Evolutionary conservation across 92 coral and sea anemone species (phyloP).

Genomic region (Phenganax stokvisi): DNA sequence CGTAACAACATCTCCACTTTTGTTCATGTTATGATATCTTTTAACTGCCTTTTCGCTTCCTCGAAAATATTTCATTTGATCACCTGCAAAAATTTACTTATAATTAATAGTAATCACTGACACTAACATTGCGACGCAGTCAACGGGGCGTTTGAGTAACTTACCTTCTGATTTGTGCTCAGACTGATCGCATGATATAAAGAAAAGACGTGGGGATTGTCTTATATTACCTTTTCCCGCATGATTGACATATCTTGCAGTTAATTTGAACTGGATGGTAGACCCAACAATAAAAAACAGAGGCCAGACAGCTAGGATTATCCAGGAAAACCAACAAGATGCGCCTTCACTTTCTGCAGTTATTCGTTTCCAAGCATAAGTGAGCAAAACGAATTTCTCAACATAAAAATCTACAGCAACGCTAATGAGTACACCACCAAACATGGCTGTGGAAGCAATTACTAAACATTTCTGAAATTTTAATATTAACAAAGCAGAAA

Average conservation of each 20-base stretch:
- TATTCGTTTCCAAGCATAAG: conserved; percentile 69
- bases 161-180: no score
- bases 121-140: no score
- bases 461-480: conserved; percentile 77
- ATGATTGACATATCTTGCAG: conserved; percentile 73
- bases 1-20: conserved; percentile 97
- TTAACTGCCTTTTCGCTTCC: conserved; percentile 84
- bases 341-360: conserved; percentile 57
- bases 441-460: conserved; percentile 68
- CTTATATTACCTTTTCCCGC: conserved; percentile 52
- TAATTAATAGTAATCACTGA: no score
- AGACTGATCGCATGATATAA: neutral
- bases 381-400: conserved; percentile 69
- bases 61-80: conserved; percentile 63
- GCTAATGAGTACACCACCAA: conserved; percentile 72
- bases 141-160: no score
- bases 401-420: conserved; percentile 73
- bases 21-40: conserved; percentile 83
- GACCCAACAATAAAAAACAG: conserved; percentile 69
- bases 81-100: conserved; percentile 41
- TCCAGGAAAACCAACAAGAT: conserved; percentile 77
- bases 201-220: neutral
- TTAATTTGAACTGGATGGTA: conserved; percentile 65
- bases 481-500: conserved; percentile 61
- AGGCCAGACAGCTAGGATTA: conserved; percentile 73